Base-by-base conservation (phyloP, 1,140 invertebrate species). In the Aricia agestis region DNA sequence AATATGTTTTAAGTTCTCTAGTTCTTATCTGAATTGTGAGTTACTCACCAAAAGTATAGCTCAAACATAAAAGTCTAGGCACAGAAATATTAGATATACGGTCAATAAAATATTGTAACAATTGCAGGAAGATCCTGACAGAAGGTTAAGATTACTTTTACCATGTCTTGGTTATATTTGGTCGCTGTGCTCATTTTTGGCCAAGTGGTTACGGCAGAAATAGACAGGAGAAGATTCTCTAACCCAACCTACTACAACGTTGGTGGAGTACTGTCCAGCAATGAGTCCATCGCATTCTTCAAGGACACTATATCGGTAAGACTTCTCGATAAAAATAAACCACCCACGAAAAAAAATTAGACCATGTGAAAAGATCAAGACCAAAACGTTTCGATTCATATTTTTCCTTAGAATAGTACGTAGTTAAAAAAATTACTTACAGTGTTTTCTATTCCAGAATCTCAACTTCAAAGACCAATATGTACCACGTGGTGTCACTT, bases 201-300 rank as follows among this genome's bases (percentile, higher is more conserved):
- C 2, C 32, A 68, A 15, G 59, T 78, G 15, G 77, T 73, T 1
- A 36, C 67, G 1, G 86, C 82, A 4, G 83, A 90, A 58, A 80
- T 76, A 25, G 87, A 90, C 52, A 71, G 82, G 13, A 76, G 86
- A 10, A 74, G 84, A 0, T 85, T 82, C 68, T 84, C 86, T 25
- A 97, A 96, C 90, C 96, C 96, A 18, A 94, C 93, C 1, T 94
- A 93, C 76, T 97, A 95, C 86, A 97, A 97, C 82, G 97, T 98
- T 69, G 97, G 97, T n/a, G 97, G 97, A 25, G 97, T 98, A 11
- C 93, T 98, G n/a, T 97, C 95, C 67, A 96, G 95, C 86, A 95
- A 95, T 74, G 94, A 95, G 19, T 97, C 96, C 72, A 94, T 96
- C 82, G 89, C 87, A 15, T 94, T 95, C 85, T 98, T 98, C 84